Base-by-base conservation (phyloP, 2,888 invertebrate genomes). In the Calephelis perditalis region DNA sequence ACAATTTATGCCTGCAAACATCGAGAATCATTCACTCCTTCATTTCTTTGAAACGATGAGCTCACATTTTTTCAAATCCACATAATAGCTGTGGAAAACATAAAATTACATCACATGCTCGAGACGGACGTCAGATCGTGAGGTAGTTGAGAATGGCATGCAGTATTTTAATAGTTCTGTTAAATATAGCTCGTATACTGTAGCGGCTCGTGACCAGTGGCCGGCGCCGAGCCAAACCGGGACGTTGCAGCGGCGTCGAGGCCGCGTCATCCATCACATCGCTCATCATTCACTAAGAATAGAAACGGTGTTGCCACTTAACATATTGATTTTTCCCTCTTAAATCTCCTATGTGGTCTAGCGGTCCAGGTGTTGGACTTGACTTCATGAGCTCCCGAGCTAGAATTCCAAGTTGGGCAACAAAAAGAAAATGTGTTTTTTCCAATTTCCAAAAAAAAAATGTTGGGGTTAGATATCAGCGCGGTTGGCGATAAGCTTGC, bases 201-300 rank as follows among this genome's bases (percentile, higher is more conserved):
- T 65, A 67, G 61, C 68, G 73, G 70, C 77, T 77, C 79, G 80
- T 81, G 81, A 78, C 76, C 75, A 52, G 66, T 58, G 60, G 64
- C 63, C 74, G 76, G 76, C 77, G 77, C 76, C 74, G 73, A 69
- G 75, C 76, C 79, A 76, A 72, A 70, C 71, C 70, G 68, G 70
- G 71, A 70, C 67, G 68, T 64, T 70, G 73, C 71, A 71, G 65
- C 63, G 65, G 65, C 74, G 73, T 70, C 78, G 84, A 83, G 82
- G 83, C 77, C 84, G 78, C 88, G 86, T 87, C 88, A 88, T 82
- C 76, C 78, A 85, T 84, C 86, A 8, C 82, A 82, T 85, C 86
- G 82, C 76, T 40, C 40, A 40, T 40, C 40, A 40, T 40, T 40
- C 40, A 40, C 40, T 40, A 40, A 40, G 40, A 40, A 40, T 40